Base-by-base conservation (phyloP, 2,888 invertebrate species). In the Xestoiulus laeticollis region DNA sequence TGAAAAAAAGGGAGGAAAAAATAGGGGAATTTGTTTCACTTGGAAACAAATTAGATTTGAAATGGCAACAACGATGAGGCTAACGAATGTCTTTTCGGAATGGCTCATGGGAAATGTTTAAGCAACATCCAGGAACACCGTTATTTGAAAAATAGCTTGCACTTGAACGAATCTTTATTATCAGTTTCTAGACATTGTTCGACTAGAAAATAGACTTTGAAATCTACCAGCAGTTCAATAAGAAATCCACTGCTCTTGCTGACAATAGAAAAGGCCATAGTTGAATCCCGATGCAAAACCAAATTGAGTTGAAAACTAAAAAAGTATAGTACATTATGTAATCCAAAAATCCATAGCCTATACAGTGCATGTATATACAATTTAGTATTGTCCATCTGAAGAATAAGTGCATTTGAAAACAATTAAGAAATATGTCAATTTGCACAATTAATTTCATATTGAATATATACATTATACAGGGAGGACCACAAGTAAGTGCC, bases 11-110 rank as follows among this genome's bases (percentile, higher is more conserved):
- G 48, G 19, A 59, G n/a, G n/a, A 19, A 59, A 68, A 68, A 68
- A 68, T 12, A 68, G 26, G 68, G 68, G 68, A 68, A 68, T 68
- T 68, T 68, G 68, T 68, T 68, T n/a, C 68, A 68, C 26, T 68
- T 22, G 68, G 68, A 68, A 68, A 22, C 68, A 68, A 68, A 68
- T 68, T 68, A 26, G 68, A 68, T 68, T 68, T 68, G 68, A 68
- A 68, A 68, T 26, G 68, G 68, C 22, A 68, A 68, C 68, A 68
- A 68, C 68, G 68, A 68, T 68, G 68, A 22, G 68, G 22, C 68
- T 68, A 68, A 68, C 26, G 68, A 68, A 68, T 26, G 68, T 68
- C 68, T 68, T 22, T 68, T 26, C 68, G 68, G 59, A 26, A 22
- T 2, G 68, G 68, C 68, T 26, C 26, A 22, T 68, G 68, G 68